These are phyloP conservation scores for Puntigrus tetrazona DNA, from an alignment of 2,113 vertebrate genomes.

Conservation along the genomic window DNA sequence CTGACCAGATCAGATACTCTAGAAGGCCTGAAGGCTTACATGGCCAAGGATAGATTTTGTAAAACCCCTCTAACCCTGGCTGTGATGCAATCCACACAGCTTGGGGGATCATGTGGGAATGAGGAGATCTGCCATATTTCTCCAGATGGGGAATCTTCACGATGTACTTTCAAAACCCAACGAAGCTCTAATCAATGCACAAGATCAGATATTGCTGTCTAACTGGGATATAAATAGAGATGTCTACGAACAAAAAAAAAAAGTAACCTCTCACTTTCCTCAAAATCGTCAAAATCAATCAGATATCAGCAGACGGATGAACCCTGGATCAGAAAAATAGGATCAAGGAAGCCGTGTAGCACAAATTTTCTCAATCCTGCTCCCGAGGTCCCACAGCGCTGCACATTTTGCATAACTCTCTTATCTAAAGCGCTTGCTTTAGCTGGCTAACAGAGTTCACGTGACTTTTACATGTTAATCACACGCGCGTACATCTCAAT, in stretches of 20 bases:
- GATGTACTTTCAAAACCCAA: not conserved
- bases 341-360: slow-evolving; percentile 43
- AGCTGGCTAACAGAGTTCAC: not conserved
- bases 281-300: slow-evolving; percentile 15
- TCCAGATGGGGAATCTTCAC: not conserved
- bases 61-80: slow-evolving; percentile 27
- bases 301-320: slow-evolving; percentile 2
- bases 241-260: not conserved
- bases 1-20: not conserved
- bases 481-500: not conserved
- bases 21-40: not conserved
- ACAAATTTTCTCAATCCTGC: not conserved
- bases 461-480: not conserved
- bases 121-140: slow-evolving; percentile 24
- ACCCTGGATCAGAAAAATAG: not conserved
- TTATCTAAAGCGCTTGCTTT: not conserved
- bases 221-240: slow-evolving; percentile 5
- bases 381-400: not conserved
- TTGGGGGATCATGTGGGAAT: slow-evolving; percentile 20
- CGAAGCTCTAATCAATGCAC: slow-evolving; percentile 30
- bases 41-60: not conserved
- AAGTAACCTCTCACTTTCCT: not conserved
- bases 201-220: not conserved
- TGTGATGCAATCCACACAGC: slow-evolving; percentile 25
- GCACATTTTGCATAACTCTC: not conserved